These are phyloP conservation scores for Triplophysa bombifrons DNA, from an alignment of 2,797 vertebrate species.

Conservation along the genomic window DNA sequence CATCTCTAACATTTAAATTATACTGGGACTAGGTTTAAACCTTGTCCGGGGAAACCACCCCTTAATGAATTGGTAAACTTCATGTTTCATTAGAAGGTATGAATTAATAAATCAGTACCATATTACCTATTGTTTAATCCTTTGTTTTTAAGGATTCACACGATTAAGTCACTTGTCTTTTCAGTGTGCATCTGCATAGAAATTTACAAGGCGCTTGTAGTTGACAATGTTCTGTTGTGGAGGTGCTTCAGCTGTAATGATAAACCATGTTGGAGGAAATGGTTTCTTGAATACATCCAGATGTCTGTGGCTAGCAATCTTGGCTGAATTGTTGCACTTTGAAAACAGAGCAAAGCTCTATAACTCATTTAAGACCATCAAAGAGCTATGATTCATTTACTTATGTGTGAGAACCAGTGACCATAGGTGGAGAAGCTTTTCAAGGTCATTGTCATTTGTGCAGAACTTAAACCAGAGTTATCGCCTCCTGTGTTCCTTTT, in stretches of 20 bases:
- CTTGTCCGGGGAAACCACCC: no score
- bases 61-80: background rate
- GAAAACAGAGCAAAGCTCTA: background rate
- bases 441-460: background rate
- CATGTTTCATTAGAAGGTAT: background rate
- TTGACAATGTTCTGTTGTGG: slow-evolving; percentile 42
- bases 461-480: background rate
- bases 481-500: slow-evolving; percentile 1
- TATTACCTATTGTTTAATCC: background rate
- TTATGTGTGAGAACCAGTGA: background rate
- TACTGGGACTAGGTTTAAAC: no score
- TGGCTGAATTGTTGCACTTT: slow-evolving; percentile 35
- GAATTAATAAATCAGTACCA: background rate
- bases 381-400: slow-evolving; percentile 34
- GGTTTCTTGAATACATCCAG: slow-evolving; percentile 78
- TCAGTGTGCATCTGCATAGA: background rate
- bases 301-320: slow-evolving; percentile 68
- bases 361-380: slow-evolving; percentile 37
- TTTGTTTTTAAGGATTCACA: background rate
- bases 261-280: slow-evolving; percentile 74
- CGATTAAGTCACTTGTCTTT: no score
- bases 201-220: slow-evolving; percentile 8
- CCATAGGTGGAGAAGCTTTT: background rate
- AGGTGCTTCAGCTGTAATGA: slow-evolving; percentile 70
- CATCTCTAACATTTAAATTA: no score